These are phyloP conservation scores for Apamea anceps DNA, from an alignment of 2,888 invertebrate genomes.

Conservation along the genomic window DNA sequence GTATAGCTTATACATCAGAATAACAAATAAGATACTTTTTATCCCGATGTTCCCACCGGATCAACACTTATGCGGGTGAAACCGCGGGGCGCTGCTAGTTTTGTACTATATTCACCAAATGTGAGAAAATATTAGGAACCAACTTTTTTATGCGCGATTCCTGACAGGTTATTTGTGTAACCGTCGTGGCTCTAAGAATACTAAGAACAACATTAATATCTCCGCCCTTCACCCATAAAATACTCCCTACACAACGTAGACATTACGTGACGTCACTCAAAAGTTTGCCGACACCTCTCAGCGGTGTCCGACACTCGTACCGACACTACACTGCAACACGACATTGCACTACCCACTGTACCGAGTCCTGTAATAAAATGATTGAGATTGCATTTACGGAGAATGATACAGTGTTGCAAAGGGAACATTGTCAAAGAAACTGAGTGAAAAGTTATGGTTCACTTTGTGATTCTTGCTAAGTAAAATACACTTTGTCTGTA, in stretches of 20 bases:
- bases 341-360: conserved; percentile 29
- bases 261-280: conserved; percentile 27
- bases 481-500: background rate
- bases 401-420: conserved; percentile 11
- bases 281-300: conserved; percentile 49
- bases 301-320: conserved; percentile 29
- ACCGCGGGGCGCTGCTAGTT: background rate
- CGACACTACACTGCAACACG: conserved; percentile 23
- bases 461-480: background rate
- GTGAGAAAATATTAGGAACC: background rate
- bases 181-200: background rate
- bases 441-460: background rate
- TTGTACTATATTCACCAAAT: background rate
- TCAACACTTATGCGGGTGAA: background rate
- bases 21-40: background rate
- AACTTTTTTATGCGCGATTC: background rate
- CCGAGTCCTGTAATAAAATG: conserved; percentile 7
- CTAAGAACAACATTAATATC: background rate
- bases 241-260: background rate
- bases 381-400: conserved; percentile 1
- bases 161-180: too few relatives aligned
- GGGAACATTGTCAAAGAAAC: background rate
- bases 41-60: background rate
- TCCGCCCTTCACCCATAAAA: conserved; percentile 3
- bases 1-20: too few relatives aligned